These are phyloP conservation scores for Sesia bembeciformis DNA, from an alignment of 2,888 invertebrate genomes.

Conservation along the genomic window DNA sequence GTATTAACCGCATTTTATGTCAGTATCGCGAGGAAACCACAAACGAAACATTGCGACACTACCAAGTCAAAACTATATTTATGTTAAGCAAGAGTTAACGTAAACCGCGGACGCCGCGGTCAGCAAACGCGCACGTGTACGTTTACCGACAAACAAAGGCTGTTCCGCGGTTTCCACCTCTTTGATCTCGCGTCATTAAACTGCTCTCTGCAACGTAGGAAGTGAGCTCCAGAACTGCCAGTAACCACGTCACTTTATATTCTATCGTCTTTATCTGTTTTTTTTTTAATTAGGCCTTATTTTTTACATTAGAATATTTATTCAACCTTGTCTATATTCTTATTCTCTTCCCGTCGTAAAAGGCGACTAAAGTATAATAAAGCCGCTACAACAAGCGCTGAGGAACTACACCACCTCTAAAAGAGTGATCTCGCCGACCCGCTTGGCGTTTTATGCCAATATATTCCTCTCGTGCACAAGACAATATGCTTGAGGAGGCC, in stretches of 20 bases:
- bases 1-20: too few species aligned
- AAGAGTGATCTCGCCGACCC: too few species aligned
- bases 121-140: conserved; percentile 12
- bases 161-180: conserved; percentile 8
- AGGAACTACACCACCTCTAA: too few species aligned
- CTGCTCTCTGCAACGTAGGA: conserved; percentile 2
- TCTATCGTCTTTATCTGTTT: neutral
- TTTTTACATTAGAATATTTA: too few species aligned
- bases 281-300: too few species aligned
- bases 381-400: too few species aligned
- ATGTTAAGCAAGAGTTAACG: conserved; percentile 8
- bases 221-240: neutral
- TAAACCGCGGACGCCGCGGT: conserved; percentile 15
- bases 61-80: neutral
- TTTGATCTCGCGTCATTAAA: conserved; percentile 27
- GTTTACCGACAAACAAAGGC: conserved; percentile 12
- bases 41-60: neutral
- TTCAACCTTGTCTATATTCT: too few species aligned
- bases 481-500: too few species aligned
- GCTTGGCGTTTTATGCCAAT: too few species aligned
- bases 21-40: neutral
- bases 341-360: too few species aligned
- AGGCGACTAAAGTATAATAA: too few species aligned
- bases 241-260: neutral
- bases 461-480: too few species aligned